Evolutionary conservation across 2,797 vertebrate species (phyloP), one percentile per base, ranked within the genome.

Genomic region (Acanthopagrus latus): DNA sequence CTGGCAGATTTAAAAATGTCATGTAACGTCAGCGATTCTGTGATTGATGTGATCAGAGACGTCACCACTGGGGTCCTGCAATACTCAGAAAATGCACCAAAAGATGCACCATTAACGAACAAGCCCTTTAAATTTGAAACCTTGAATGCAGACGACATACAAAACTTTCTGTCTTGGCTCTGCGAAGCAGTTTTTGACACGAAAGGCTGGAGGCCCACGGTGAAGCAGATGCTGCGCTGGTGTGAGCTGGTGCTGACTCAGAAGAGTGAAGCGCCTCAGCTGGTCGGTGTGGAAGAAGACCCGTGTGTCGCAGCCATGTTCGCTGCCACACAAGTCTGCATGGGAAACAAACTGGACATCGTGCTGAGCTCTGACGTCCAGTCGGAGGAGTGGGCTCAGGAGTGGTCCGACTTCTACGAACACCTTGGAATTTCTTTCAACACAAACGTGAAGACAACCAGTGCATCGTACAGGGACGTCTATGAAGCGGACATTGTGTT

Each of bases 391-490:
- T 55, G 27, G 63, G 27, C 33, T 17, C 20, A 70, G 13, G 76
- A 86, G 29, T 86, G 80, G 80, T 86, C 65, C 14, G 60, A 67
- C 46, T 86, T 86, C 41, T 86, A 74, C 47, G 43, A 60, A 0
- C 16, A 14, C 12, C 55, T 86, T 21, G 0, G 57, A 5, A 59
- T 86, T 43, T 80, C 84, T 55, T 1, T 74, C 0, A 65, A 56
- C 41, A 67, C 80, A 27, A 82, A 66, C 65, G 50, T 2, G 33
- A 62, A 14, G 46, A 64, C 43, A 4, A 63, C 21, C 12, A 0
- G 64, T 8, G 13, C 10, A 47, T 59, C 62, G 21, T 21, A 17
- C 20, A 56, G 2, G 29, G 55, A 48, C 1, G 38, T 77, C 17
- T 82, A 67, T 51, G 41, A 77, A 14, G 80, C 59, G 7, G 76